phyloP scores from a whole-genome alignment of 2,888 invertebrate species.

The Mythimna albipuncta region DNA sequence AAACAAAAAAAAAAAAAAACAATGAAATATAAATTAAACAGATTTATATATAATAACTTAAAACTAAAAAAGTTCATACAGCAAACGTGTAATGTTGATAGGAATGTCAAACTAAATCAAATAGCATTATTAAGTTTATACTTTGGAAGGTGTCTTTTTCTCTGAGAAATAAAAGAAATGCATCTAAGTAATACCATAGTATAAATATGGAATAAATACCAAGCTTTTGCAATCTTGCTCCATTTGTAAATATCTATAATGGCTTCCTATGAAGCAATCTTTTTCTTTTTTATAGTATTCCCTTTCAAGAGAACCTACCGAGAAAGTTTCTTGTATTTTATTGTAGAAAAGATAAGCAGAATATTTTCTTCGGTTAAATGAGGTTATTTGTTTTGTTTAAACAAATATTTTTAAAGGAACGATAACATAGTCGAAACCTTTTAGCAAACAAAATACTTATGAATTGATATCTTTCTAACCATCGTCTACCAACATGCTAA shows the following conservation, averaged over 20 bases:
- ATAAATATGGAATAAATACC: too few species aligned
- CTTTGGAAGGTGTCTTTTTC: neutral
- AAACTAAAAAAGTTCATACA: too few species aligned
- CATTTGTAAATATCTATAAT: constrained; percentile 17
- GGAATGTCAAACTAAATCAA: neutral
- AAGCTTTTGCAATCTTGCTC: constrained; percentile 7
- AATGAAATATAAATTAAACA: too few species aligned
- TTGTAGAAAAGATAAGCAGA: neutral
- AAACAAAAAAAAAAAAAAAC: too few species aligned
- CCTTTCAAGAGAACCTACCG: neutral
- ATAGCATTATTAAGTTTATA: neutral
- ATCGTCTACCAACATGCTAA: constrained; percentile 14
- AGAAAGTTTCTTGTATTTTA: neutral
- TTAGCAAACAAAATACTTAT: neutral
- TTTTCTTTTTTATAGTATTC: neutral
- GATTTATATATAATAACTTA: too few species aligned
- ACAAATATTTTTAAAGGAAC: neutral
- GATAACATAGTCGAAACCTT: neutral
- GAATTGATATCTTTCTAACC: neutral
- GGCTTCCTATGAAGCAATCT: constrained; percentile 10
- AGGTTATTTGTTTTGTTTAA: constrained; percentile 1
- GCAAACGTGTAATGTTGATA: too few species aligned
- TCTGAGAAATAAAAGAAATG: constrained; percentile 1
- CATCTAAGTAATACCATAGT: constrained; percentile 8
- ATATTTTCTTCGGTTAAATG: neutral